These are phyloP conservation scores for Idaea biselata DNA, from an alignment of 2,888 invertebrate genomes.

Conservation along the genomic window DNA sequence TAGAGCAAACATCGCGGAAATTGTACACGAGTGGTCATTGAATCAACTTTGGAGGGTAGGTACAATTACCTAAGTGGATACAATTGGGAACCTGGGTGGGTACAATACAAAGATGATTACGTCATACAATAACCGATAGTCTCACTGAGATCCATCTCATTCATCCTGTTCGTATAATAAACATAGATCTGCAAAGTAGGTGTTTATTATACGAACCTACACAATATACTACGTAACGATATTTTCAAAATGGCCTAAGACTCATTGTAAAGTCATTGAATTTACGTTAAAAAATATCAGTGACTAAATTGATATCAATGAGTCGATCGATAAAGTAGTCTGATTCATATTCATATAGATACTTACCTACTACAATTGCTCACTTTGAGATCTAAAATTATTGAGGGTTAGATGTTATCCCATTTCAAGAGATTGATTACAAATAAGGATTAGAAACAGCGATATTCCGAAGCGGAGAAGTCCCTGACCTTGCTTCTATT, in stretches of 20 bases:
- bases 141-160: too few species aligned
- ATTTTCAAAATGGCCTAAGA: too few species aligned
- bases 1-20: slow-evolving; percentile 15
- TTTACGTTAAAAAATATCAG: not conserved
- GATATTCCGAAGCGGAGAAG: slow-evolving; percentile 32
- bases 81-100: not conserved
- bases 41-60: not conserved
- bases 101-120: too few species aligned
- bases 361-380: not conserved
- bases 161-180: too few species aligned
- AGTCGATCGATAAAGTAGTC: not conserved
- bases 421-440: slow-evolving; percentile 15
- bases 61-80: not conserved
- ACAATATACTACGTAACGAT: too few species aligned
- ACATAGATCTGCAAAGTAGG: too few species aligned
- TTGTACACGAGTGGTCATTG: slow-evolving; percentile 7
- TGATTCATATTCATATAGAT: not conserved
- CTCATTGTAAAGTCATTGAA: not conserved
- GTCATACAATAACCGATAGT: not conserved
- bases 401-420: not conserved
- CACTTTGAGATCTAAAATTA: not conserved
- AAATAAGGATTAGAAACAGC: slow-evolving; percentile 32
- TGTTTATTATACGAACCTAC: too few species aligned
- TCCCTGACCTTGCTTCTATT: slow-evolving; percentile 61
- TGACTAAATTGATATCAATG: not conserved